A percentile compares a stretch with the other conserved stretches of the same genome.
These are phyloP conservation scores for Ceratosolen fusciceps DNA, from an alignment of 1,140 invertebrate genomes.

Conservation along the genomic window DNA sequence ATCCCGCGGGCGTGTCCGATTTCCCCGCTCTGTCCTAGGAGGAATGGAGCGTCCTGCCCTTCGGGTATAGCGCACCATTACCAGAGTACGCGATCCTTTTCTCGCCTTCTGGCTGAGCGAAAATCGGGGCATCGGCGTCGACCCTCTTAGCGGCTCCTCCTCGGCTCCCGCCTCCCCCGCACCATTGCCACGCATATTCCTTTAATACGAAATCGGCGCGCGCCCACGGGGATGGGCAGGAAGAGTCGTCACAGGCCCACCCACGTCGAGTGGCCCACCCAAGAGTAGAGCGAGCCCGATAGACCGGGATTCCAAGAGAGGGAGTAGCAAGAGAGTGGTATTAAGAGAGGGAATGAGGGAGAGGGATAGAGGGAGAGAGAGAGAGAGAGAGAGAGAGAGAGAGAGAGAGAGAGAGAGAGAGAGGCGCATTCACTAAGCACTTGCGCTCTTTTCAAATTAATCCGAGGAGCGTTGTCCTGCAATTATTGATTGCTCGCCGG, in stretches of 20 bases:
- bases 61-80: not conserved
- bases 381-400: constrained; percentile 13
- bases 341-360: too few relatives aligned
- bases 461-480: constrained; percentile 46
- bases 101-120: not conserved
- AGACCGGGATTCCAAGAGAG: too few relatives aligned
- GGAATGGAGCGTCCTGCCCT: not conserved
- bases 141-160: not conserved
- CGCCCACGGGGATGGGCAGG: constrained; percentile 19
- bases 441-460: constrained; percentile 46
- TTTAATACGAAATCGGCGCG: constrained; percentile 22
- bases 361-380: constrained; percentile 18
- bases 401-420: constrained; percentile 9
- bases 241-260: constrained; percentile 30
- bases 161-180: not conserved
- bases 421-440: not conserved
- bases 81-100: not conserved
- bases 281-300: constrained; percentile 14
- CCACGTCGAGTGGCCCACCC: constrained; percentile 37
- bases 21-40: constrained; percentile 1
- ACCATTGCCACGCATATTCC: constrained; percentile 23
- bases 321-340: too few relatives aligned
- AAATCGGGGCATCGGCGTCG: not conserved
- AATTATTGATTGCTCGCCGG: constrained; percentile 48
- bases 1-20: constrained; percentile 36